Evolutionary conservation across 1,140 invertebrate species (phyloP).

Genomic region (Drosophila ananassae): DNA sequence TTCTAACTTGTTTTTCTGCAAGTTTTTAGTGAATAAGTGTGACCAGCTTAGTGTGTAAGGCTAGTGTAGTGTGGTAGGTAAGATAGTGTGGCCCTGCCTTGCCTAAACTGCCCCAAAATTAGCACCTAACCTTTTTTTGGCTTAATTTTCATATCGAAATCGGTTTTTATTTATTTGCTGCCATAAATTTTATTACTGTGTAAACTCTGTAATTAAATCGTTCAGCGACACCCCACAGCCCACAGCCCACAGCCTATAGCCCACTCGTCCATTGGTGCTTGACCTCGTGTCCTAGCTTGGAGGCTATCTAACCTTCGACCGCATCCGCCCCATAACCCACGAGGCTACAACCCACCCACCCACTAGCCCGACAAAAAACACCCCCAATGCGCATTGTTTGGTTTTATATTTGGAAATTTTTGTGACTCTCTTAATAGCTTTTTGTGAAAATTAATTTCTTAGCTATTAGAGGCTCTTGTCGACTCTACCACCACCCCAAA

Average conservation of each 20-base stretch:
- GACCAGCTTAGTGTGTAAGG: neutral
- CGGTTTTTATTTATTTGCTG: neutral
- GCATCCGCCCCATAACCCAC: constrained; percentile 3
- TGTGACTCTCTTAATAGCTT: constrained; percentile 80
- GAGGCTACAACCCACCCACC: neutral
- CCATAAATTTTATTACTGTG: constrained; percentile 14
- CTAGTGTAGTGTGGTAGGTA: too few species aligned
- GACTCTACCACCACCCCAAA: neutral
- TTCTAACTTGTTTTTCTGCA: too few species aligned
- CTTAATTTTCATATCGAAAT: neutral
- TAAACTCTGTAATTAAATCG: constrained; percentile 62
- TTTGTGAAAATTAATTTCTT: constrained; percentile 82
- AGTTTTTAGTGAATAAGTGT: neutral
- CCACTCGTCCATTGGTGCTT: constrained; percentile 27
- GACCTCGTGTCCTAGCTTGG: constrained; percentile 28
- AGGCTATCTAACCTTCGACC: constrained; percentile 35
- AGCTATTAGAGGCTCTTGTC: constrained; percentile 68
- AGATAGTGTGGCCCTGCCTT: too few species aligned
- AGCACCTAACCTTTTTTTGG: neutral
- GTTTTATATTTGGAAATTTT: constrained; percentile 80
- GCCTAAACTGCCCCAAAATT: neutral
- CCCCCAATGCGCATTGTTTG: constrained; percentile 69
- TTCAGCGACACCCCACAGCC: constrained; percentile 15
- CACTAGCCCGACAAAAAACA: neutral
- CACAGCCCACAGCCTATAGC: neutral